Percentiles rank a stretch among this genome's conserved stretches.
These are phyloP conservation scores for Operophtera brumata DNA, from an alignment of 2,888 invertebrate species.

Conservation along the genomic window DNA sequence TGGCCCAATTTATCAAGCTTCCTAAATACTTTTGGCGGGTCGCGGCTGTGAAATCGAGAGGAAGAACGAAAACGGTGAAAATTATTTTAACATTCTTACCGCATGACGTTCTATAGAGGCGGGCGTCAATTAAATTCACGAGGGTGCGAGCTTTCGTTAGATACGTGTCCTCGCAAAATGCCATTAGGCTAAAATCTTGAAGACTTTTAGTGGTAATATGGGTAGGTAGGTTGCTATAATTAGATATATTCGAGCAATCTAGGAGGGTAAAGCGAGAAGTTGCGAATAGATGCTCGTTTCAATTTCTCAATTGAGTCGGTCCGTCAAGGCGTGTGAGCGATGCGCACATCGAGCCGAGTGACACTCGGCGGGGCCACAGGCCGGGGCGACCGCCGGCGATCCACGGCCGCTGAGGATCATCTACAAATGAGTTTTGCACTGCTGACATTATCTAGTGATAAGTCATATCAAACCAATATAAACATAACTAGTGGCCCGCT, in stretches of 20 bases:
- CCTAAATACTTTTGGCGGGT: conserved; percentile 60
- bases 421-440: conserved; percentile 16
- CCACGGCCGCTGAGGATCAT: conserved; percentile 5
- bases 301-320: conserved; percentile 76
- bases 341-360: conserved; percentile 59
- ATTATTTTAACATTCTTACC: conserved; percentile 60
- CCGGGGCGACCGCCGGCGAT: background rate
- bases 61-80: conserved; percentile 53
- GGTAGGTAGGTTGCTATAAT: conserved; percentile 18
- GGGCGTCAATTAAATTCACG: conserved; percentile 54
- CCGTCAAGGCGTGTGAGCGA: conserved; percentile 71
- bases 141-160: conserved; percentile 45
- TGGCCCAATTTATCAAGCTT: conserved; percentile 68
- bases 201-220: conserved; percentile 38
- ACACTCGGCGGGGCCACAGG: conserved; percentile 40
- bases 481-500: no score
- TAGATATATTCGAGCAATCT: conserved; percentile 39
- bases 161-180: conserved; percentile 46
- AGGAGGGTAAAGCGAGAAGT: conserved; percentile 39
- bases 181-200: conserved; percentile 45
- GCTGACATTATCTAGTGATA: background rate
- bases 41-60: conserved; percentile 61
- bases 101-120: conserved; percentile 44
- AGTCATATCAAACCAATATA: background rate
- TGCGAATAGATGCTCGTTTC: conserved; percentile 64